Conservation (phyloP, 2,888 invertebrate species). For the Rhaphigaster nebulosa region DNA sequence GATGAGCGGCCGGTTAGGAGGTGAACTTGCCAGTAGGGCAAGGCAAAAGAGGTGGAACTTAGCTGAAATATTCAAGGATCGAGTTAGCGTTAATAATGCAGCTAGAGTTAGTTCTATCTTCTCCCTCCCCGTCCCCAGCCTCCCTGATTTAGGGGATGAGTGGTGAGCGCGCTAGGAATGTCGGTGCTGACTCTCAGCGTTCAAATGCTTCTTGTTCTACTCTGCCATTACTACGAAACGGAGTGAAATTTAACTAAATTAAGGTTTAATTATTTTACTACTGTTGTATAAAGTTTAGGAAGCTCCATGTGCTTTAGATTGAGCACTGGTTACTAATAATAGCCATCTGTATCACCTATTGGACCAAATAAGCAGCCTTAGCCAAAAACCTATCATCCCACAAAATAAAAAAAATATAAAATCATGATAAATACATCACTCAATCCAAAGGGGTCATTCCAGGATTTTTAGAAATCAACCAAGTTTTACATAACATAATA, state of each 20-base stretch:
- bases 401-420: too few relatives aligned
- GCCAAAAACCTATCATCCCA: too few relatives aligned
- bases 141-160: conserved; percentile 26
- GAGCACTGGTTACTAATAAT: too few relatives aligned
- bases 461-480: too few relatives aligned
- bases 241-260: not conserved
- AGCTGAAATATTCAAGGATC: conserved; percentile 39
- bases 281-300: not conserved
- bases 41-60: conserved; percentile 37
- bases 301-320: too few relatives aligned
- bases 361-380: too few relatives aligned
- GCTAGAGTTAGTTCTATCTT: conserved; percentile 1
- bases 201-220: not conserved
- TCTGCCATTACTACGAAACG: not conserved
- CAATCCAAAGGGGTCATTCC: too few relatives aligned
- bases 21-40: conserved; percentile 10
- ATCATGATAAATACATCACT: too few relatives aligned
- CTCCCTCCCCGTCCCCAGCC: not conserved
- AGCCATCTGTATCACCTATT: too few relatives aligned
- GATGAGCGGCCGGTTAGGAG: not conserved
- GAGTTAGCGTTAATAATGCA: conserved; percentile 44
- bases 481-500: too few relatives aligned
- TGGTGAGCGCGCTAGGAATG: conserved; percentile 12
- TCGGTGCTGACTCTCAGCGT: not conserved
- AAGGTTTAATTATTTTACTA: not conserved